These are phyloP conservation scores for Ceratina calcarata DNA, from an alignment of 1,140 invertebrate species.

Conservation along the genomic window DNA sequence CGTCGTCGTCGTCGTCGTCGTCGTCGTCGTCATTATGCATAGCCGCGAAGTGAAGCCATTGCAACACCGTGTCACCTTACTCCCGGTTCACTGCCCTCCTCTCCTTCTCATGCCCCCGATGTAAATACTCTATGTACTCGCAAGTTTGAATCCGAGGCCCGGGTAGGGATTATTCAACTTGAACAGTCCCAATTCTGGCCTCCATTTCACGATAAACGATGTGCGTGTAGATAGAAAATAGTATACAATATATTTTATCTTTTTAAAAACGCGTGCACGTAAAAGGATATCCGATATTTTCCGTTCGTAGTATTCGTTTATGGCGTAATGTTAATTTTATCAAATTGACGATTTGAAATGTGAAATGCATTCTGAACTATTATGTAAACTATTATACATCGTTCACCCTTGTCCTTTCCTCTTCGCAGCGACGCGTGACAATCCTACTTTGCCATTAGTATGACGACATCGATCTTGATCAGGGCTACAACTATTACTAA, in stretches of 20 bases:
- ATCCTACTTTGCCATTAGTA: conserved; percentile 57
- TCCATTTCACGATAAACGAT: conserved; percentile 20
- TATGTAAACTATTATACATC: neutral
- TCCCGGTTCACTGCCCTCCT: conserved; percentile 11
- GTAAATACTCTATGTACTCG: conserved; percentile 71
- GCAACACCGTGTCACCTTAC: conserved; percentile 58
- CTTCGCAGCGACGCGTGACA: conserved; percentile 18
- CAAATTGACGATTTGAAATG: neutral
- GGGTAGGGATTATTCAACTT: conserved; percentile 20
- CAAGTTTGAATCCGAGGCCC: conserved; percentile 42
- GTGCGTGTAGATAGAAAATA: neutral
- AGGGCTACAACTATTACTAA: conserved; percentile 52
- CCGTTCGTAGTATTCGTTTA: no score
- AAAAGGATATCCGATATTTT: no score
- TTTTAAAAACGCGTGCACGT: no score
- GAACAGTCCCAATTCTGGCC: conserved; percentile 63
- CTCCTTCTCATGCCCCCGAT: conserved; percentile 51
- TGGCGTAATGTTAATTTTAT: no score
- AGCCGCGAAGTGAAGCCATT: conserved; percentile 62
- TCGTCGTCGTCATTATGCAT: conserved; percentile 20
- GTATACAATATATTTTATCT: no score
- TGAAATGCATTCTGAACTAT: neutral
- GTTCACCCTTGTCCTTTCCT: neutral
- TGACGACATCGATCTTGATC: conserved; percentile 65
- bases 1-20: conserved; percentile 50